Base-by-base conservation (phyloP, 2,797 vertebrate genomes). In the Steatocranus sp. region DNA sequence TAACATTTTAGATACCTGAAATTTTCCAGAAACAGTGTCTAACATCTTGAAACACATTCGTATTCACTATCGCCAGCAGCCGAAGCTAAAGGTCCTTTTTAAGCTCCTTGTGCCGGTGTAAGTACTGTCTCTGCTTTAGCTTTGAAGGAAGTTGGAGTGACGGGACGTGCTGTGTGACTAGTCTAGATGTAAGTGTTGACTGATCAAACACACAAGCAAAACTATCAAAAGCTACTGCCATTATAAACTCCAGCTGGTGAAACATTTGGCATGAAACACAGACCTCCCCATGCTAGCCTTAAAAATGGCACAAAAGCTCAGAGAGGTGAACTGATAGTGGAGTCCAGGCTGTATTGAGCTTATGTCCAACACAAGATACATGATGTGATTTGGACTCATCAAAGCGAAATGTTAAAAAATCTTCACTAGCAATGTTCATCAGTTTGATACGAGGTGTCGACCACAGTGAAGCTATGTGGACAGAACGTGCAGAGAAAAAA, bases 21-120 rank as follows among this genome's bases (percentile, higher is more conserved):
- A 0, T 20, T 20, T 56, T 30, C 5, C 8, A 61, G 27, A 61
- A 78, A 77, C 41, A 23, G 27, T 2, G 41, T 73, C 15, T 48
- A n/a, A n/a, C 41, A n/a, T 0, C 43, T 46, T 27, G 25, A 8
- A 46, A 12, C 68, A 0, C 43, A 73, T 48, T 32, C 7, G 5
- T 48, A n/a, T 30, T 18, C 23, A 73, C 43, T 30, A 30, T 27
- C 1, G 4, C 25, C 23, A 73, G 4, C 25, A 48, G 41, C 41
- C 1, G 0, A 48, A 48, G 11, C 25, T 48, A 48, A 73, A 46
- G 38, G 25, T 48, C 17, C 41, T 48, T 73, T 48, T 17, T 48
- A 48, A 30, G 17, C 43, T 48, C 25, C 11, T 48, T 30, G 68
- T n/a, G 27, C 14, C 8, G 1, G 23, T 11, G 15, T 70, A 70